These are phyloP conservation scores for Myiozetetes cayanensis DNA, from an alignment of 2,113 vertebrate species.

Conservation along the genomic window DNA sequence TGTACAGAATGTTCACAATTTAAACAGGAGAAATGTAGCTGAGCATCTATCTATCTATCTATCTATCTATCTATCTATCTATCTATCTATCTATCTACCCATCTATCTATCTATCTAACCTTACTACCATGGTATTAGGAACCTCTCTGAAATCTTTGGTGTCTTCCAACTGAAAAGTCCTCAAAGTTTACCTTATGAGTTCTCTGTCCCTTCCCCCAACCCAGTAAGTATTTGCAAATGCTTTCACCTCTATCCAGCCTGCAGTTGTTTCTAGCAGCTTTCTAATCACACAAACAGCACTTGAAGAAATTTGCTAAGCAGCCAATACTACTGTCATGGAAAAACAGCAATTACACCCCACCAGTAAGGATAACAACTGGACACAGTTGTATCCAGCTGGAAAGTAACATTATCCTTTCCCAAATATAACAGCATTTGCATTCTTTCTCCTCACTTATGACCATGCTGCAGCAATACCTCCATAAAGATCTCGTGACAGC, in stretches of 20 bases:
- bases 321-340: neutral
- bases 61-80: neutral
- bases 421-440: neutral
- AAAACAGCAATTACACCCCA: neutral
- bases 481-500: neutral
- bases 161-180: neutral
- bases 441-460: neutral
- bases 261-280: neutral
- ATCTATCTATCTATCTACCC: neutral
- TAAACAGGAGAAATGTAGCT: conserved; percentile 61
- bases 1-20: conserved; percentile 70
- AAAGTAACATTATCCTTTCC: neutral
- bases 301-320: neutral
- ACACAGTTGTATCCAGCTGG: neutral
- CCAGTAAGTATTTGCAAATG: neutral
- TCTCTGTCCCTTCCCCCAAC: neutral
- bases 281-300: neutral
- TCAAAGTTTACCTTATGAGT: neutral
- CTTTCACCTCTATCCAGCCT: neutral
- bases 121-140: neutral
- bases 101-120: neutral
- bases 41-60: conserved; percentile 24
- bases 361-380: neutral
- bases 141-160: neutral
- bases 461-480: neutral